Evolutionary conservation across 2,888 invertebrate genomes (phyloP).

Genomic region (Athalia cordata): DNA sequence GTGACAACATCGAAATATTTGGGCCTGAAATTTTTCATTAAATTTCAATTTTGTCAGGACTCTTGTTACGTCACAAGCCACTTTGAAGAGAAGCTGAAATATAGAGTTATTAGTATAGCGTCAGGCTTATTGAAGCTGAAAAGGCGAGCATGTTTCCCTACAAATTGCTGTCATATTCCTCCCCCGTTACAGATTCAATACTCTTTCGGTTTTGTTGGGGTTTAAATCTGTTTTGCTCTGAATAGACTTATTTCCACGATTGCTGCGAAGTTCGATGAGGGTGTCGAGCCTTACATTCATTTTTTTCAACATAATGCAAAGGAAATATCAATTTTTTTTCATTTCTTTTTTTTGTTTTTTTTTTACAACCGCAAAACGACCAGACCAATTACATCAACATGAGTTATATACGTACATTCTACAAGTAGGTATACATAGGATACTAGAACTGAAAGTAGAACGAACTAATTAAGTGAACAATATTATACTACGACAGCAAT

Average conservation of each 20-base stretch:
- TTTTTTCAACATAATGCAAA: background rate
- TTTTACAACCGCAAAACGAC: too few species aligned
- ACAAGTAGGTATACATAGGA: background rate
- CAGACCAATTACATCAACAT: too few species aligned
- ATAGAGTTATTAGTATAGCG: constrained; percentile 23
- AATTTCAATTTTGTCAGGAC: constrained; percentile 31
- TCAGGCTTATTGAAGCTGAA: constrained; percentile 31
- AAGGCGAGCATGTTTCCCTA: constrained; percentile 17
- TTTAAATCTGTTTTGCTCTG: constrained; percentile 24
- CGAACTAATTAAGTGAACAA: constrained; percentile 31
- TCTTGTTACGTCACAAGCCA: constrained; percentile 23
- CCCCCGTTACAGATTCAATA: constrained; percentile 28
- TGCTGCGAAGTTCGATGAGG: background rate
- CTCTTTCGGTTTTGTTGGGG: constrained; percentile 19
- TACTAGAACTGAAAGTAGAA: constrained; percentile 10
- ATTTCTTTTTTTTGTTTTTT: too few species aligned
- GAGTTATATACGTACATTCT: too few species aligned
- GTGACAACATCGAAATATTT: background rate
- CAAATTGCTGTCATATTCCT: constrained; percentile 38
- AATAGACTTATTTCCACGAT: constrained; percentile 15
- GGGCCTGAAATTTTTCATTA: constrained; percentile 34
- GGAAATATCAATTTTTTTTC: too few species aligned
- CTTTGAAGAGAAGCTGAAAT: constrained; percentile 36
- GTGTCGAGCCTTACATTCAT: background rate
- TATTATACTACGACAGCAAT: background rate